Percentiles rank a stretch among this genome's conserved stretches.
Evolutionary conservation across 2,888 invertebrate genomes (phyloP).

Genomic region (Theretra japonica): DNA sequence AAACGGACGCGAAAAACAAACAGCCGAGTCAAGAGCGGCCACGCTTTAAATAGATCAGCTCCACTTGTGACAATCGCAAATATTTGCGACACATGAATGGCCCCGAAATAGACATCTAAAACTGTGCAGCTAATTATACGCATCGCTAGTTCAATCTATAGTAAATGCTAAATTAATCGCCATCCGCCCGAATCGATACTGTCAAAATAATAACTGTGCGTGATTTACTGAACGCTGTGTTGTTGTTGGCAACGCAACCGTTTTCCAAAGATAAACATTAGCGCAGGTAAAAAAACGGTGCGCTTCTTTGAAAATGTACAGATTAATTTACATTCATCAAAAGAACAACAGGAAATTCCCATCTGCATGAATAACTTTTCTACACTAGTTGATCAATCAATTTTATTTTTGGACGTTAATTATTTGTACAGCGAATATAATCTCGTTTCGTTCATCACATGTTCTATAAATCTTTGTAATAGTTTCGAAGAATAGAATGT

Average conservation of each 20-base stretch:
- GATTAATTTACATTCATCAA: conserved; percentile 28
- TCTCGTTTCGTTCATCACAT: neutral
- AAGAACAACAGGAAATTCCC: conserved; percentile 23
- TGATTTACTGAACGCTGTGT: conserved; percentile 43
- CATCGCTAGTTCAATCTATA: conserved; percentile 50
- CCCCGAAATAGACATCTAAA: conserved; percentile 64
- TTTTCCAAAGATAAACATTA: conserved; percentile 40
- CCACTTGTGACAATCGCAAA: conserved; percentile 43
- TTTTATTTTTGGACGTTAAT: neutral
- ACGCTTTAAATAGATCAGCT: conserved; percentile 63
- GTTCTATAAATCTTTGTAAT: neutral
- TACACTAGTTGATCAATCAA: neutral
- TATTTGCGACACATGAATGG: conserved; percentile 57
- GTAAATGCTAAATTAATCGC: conserved; percentile 42
- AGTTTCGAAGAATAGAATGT: neutral
- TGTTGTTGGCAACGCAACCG: conserved; percentile 45
- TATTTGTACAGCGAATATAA: neutral
- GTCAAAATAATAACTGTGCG: conserved; percentile 44
- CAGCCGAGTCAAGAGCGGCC: conserved; percentile 60
- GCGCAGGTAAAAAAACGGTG: conserved; percentile 11
- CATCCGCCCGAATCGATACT: conserved; percentile 42
- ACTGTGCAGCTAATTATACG: conserved; percentile 61
- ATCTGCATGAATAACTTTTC: conserved; percentile 16
- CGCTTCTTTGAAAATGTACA: conserved; percentile 22
- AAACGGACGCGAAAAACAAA: conserved; percentile 59